These are phyloP conservation scores for Molothrus aeneus DNA, from an alignment of 2,797 vertebrate species.

Conservation along the genomic window DNA sequence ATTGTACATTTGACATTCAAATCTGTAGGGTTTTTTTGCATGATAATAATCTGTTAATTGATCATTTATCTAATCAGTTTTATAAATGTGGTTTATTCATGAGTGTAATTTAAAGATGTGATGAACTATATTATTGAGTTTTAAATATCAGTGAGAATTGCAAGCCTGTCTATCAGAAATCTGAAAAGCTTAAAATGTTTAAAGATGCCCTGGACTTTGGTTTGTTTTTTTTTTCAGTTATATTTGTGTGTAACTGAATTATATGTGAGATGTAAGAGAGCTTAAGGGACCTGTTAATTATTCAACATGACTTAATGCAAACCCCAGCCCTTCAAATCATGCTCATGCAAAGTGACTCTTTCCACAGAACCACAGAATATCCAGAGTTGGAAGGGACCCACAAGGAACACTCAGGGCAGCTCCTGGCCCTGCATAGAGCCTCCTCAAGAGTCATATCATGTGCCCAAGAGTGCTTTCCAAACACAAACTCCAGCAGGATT, in stretches of 20 bases:
- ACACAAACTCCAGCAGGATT: neutral
- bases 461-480: neutral
- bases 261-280: neutral
- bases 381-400: neutral
- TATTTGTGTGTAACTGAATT: neutral
- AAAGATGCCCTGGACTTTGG: neutral
- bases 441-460: neutral
- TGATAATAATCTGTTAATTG: conserved; percentile 20
- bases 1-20: conserved; percentile 8
- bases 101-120: neutral
- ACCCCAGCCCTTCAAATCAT: neutral
- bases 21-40: neutral
- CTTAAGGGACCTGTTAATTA: neutral
- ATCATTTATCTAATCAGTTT: conserved; percentile 16
- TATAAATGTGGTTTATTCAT: neutral
- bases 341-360: neutral
- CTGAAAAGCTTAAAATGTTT: neutral
- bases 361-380: neutral
- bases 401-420: neutral
- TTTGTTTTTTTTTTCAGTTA: neutral
- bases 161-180: neutral
- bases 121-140: neutral
- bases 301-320: neutral
- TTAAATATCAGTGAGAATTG: neutral
- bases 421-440: neutral